Evolutionary conservation across 2,797 vertebrate genomes (phyloP), one percentile per base, ranked within the genome.

Genomic region (Podargus strigoides): DNA sequence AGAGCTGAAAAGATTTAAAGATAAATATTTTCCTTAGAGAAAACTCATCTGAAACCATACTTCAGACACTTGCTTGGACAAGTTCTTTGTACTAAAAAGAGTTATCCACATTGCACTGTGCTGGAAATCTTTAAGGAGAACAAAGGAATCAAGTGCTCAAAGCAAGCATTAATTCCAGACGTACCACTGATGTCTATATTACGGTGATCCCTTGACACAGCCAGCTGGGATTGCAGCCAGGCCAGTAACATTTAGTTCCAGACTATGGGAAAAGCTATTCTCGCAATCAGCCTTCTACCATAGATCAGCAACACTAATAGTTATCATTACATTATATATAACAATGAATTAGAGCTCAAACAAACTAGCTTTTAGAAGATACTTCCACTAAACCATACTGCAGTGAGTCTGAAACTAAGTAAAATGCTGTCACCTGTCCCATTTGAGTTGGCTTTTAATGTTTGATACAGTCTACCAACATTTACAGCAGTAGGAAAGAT

Each of bases 1-100:
- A 88, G 46, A 87, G 59, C 58, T 72, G 66, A 86, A 91, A 93
- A 88, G 55, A 83, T 91, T 95, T 82, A 86, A 82, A 89, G 90
- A 69, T 64, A 95, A 95, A 83, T 91, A 88, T 89, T 92, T 91
- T 90, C 91, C 89, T 56, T 41, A 68, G 77, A 96, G 80, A 95
- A 93, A 94, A 68, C 32, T 39, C 39, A 87, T 87, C 49, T 85
- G 52, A 96, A 95, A 76, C 49, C 16, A 47, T 44, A 49, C 50
- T 92, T 89, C 55, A 88, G 76, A 91, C 36, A 44, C 50, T 92
- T 30, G 34, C 90, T 86, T 80, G 82, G 85, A 67, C 67, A 87
- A 55, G 30, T 49, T 87, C 62, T 94, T 87, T 86, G 59, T 83
- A 50, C 55, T 89, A 73, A 85, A 53, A 67, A 56, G 59, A 89